These are phyloP conservation scores for Pectinophora gossypiella DNA, from an alignment of 1,140 invertebrate species.

Conservation along the genomic window DNA sequence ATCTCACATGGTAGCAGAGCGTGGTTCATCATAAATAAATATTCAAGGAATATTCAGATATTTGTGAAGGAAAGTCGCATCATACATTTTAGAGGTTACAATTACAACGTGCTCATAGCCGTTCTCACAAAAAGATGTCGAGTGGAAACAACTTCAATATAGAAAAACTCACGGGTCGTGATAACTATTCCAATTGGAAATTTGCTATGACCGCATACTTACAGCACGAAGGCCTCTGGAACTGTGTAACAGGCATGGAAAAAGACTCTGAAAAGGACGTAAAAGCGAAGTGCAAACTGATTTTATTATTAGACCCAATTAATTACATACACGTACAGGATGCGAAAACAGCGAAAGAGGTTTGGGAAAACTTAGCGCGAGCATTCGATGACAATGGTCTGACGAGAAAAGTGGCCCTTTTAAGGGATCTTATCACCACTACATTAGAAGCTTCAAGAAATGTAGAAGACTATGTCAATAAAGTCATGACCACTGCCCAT, in stretches of 20 bases:
- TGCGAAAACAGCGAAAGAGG: not conserved
- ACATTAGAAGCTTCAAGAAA: not conserved
- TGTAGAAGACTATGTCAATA: not conserved
- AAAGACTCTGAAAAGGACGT: slow-evolving; percentile 9
- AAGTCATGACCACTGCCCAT: not conserved
- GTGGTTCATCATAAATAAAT: no score
- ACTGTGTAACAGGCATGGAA: slow-evolving; percentile 9
- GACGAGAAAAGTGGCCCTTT: not conserved
- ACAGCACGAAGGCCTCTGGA: slow-evolving; percentile 36
- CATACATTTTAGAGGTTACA: no score
- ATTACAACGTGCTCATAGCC: no score
- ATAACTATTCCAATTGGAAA: slow-evolving; percentile 39
- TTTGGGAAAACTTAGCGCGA: not conserved
- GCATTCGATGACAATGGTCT: not conserved
- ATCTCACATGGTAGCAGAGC: no score
- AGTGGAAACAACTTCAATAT: slow-evolving; percentile 14
- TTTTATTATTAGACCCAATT: not conserved
- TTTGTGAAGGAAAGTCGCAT: no score
- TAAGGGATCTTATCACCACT: not conserved
- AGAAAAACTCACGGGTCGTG: slow-evolving; percentile 31
- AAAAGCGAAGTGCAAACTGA: slow-evolving; percentile 10
- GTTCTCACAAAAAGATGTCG: slow-evolving; percentile 10
- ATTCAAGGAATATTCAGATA: no score
- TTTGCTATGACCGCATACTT: slow-evolving; percentile 42
- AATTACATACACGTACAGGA: not conserved